Base-by-base conservation (phyloP, 2,113 vertebrate species). In the Cairina moschata region DNA sequence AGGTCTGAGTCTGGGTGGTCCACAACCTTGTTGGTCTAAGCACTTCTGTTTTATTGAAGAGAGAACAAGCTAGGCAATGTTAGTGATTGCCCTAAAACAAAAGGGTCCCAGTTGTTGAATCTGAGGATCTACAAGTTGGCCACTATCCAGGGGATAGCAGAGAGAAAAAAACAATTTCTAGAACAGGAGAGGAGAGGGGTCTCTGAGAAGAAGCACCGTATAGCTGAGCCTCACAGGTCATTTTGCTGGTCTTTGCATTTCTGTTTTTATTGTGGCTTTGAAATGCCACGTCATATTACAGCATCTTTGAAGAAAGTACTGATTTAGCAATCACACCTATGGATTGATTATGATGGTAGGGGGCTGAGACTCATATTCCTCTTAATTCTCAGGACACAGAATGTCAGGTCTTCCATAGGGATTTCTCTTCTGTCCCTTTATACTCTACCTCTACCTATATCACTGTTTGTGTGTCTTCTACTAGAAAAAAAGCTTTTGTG, bases 1-100 rank as follows among this genome's bases (percentile, higher is more conserved):
- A 76, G 50, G 58, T 67, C 10, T 83, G 63, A 74, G 62, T 15
- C 89, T 85, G 85, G 88, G 90, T 95, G 85, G 88, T 97, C 95
- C 17, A 74, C 40, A 86, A 4, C n/a, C 56, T 63, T 72, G 68
- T 46, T 88, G 76, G 23, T 83, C 40, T 83, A 69, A 36, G 44
- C 56, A 44, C 79, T 93, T 85, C n/a, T 88, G 9, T 91, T 90
- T 86, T 73, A 38, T 40, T 90, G 79, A 90, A 72, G 25, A 83
- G 23, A 90, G 36, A 40, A 40, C 38, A 76, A 73, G 17, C 2
- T 29, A 94, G 48, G 62, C 48, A 54, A 9, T 32, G 25, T 81
- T 68, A 84, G 34, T 38, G 21, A 40, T 4, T 15, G 8, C 13
- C 31, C 6, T 69, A 18, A 20, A 66, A 44, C 44, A 32, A 44